Base-by-base conservation (phyloP, 2,113 vertebrate species). In the Blennius ocellaris region DNA sequence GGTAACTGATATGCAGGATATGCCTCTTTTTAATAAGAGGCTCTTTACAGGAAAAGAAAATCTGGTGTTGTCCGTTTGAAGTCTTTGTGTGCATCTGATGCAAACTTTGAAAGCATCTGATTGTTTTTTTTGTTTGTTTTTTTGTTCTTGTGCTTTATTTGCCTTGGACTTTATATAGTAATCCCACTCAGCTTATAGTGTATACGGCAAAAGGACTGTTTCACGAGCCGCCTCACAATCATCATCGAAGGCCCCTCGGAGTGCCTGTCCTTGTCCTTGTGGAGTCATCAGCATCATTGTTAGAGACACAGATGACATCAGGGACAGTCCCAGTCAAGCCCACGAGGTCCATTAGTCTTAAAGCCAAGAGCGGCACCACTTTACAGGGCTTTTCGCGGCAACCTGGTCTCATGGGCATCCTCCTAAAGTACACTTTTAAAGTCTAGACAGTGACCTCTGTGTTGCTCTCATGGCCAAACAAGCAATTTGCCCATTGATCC, bases 401-500 rank as follows among this genome's bases (percentile, higher is more conserved):
- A 82, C 81, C 81, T 59, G 84, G 78, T 81, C 89, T 89, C 78
- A n/a, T 74, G 87, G 78, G 87, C 66, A 82, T 79, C 81, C 55
- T 56, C 80, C 79, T 82, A 87, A 90, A 90, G 87, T 84, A 90
- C 90, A 87, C 82, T 90, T 30, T 85, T 87, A 91, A 77, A 87
- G 84, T 89, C 87, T 88, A 89, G 84, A 91, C 86, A 59, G 73
- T 78, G 81, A 83, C 85, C 83, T 75, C 75, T 41, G 14, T 63
- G 57, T 68, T 62, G 51, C 73, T 69, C 56, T 87, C 66, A 68
- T 81, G 83, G 82, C 71, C 86, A 89, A 85, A 79, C 73, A 72
- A 59, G 38, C 78, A 69, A 79, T 83, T 76, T 82, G 54, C 68
- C 51, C 80, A 83, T 80, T 87, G 73, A 79, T 79, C 86, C 61